Base-by-base conservation (phyloP, 2,888 invertebrate species). In the Eupelmus urozonus region DNA sequence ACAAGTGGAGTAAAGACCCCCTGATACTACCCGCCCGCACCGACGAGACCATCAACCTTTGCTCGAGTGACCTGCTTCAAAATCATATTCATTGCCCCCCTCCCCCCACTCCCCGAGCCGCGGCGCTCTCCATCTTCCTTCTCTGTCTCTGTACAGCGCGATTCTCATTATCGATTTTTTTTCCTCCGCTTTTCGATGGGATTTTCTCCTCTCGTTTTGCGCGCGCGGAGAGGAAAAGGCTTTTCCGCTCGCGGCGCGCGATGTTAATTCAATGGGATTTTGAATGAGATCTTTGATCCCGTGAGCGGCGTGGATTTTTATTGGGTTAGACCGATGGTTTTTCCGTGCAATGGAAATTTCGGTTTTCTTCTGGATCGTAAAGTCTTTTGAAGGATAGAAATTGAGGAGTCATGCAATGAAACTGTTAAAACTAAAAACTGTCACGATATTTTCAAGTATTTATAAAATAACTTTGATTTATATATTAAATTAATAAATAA, bases 51-150 rank as follows among this genome's bases (percentile, higher is more conserved):
- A 80, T 84, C 84, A 82, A 81, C 85, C 84, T 82, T 84, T 84
- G 82, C 82, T 81, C 82, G 81, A 82, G 65, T 82, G 83, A 86
- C 84, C 85, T 79, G 82, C 82, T 85, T 85, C 79, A 80, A 82
- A 82, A 83, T 83, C 81, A 80, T 81, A 82, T 82, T 85, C 82
- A 82, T 82, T 80, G 73, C 66, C 51, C 18, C 23, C 23, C 45
- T 27, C 34, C 9, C 23, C 45, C 18, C 59, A 20, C 53, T 53
- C 16, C 20, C 20, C 16, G 34, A 34, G 34, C 9, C 9, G 34
- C 34, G 5, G 34, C 34, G 34, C 55, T 29, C 59, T 59, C 59
- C 34, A 7, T 2, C 59, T 59, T n/a, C 18, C 51, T 5, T 51
- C 51, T 18, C 18, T 53, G 29, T 49, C 9, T n/a, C 3, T 42